Base-by-base conservation (phyloP, 2,113 vertebrate species). In the Campylorhamphus procurvoides region DNA sequence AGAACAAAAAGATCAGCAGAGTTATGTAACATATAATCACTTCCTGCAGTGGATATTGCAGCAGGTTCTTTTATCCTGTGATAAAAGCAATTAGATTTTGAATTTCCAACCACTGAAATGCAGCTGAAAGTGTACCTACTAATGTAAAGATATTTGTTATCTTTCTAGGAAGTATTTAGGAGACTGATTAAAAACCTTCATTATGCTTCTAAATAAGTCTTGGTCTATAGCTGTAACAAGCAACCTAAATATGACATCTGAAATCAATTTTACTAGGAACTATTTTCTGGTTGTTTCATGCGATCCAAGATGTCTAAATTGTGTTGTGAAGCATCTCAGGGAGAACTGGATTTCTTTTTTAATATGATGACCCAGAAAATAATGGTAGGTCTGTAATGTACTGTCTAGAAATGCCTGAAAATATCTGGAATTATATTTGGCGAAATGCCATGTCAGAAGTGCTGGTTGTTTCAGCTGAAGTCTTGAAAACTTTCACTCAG, bases 41-140 rank as follows among this genome's bases (percentile, higher is more conserved):
- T 88, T 93, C 58, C 69, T 91, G 78, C 47, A 52, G 81, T 91
- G 64, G 56, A 40, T 93, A n/a, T 53, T 90, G 46, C 58, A 89
- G 64, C 56, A 90, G 58, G 25, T 88, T 89, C 52, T 86, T 63
- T 90, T 0, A 0, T 87, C 62, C 77, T 71, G 13, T 84, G 62
- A 87, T 89, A 89, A 92, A 92, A 92, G 23, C 56, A 92, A 83
- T 74, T 86, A 47, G 69, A 63, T 79, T 78, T 56, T 92, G 76
- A 78, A 66, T 67, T 25, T 87, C 40, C 25, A 53, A 89, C 37
- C 29, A 31, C 7, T 73, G 69, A 42, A 89, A 73, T 77, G 79
- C 40, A 60, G 27, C 46, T 4, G 8, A 66, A 18, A 50, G 39
- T 50, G 6, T 75, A n/a, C 56, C n/a, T 85, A 10, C n/a, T 71